phyloP scores from a whole-genome alignment of 2,113 vertebrate genomes.

The Oryzias curvinotus region DNA sequence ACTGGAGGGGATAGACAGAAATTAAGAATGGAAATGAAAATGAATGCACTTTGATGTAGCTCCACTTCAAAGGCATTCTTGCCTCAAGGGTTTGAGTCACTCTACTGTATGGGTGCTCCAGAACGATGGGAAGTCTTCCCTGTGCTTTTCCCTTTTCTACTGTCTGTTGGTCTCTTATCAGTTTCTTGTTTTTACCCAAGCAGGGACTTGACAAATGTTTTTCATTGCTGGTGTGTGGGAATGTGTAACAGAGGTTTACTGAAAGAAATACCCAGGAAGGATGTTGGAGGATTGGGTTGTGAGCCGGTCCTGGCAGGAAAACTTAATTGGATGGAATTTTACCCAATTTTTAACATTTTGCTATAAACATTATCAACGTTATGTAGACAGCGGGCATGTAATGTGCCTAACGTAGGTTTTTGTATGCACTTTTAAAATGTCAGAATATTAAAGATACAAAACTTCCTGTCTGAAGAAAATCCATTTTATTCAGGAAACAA shows the following conservation, averaged over 20 bases:
- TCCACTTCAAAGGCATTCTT: conserved; percentile 52
- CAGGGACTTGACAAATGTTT: conserved; percentile 19
- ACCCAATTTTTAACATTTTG: not conserved
- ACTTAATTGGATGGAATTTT: conserved; percentile 10
- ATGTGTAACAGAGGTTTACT: conserved; percentile 11
- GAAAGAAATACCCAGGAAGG: conserved; percentile 34
- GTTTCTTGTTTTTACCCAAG: not conserved
- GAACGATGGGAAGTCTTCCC: conserved; percentile 20
- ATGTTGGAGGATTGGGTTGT: conserved; percentile 36
- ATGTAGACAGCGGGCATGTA: no score
- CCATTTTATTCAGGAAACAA: no score
- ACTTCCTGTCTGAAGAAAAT: no score
- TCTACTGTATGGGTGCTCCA: conserved; percentile 30
- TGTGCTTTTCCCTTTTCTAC: not conserved
- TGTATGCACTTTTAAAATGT: no score
- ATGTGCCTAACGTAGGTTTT: no score
- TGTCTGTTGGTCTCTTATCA: not conserved
- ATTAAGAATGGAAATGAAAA: conserved; percentile 30
- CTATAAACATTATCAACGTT: no score
- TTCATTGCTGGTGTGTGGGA: conserved; percentile 1
- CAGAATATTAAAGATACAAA: no score
- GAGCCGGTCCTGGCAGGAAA: conserved; percentile 40
- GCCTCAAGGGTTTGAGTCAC: conserved; percentile 35
- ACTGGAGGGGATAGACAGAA: conserved; percentile 21
- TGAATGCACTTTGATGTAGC: conserved; percentile 51